Evolutionary conservation across 2,888 invertebrate genomes (phyloP).

Genomic region (Torymus auratus): DNA sequence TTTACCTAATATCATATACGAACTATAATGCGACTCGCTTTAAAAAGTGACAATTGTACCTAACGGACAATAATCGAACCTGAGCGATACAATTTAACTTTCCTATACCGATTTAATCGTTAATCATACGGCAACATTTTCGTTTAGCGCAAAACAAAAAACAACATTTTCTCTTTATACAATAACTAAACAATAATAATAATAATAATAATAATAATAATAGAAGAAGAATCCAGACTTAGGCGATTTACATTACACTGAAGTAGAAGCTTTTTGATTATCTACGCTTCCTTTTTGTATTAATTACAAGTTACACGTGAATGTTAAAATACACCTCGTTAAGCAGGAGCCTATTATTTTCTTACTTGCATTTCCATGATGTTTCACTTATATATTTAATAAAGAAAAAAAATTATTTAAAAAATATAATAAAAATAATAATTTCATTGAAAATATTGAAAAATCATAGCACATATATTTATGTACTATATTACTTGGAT

Average conservation of each 20-base stretch:
- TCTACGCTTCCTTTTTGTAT: slow-evolving; percentile 1
- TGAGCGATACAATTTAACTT: slow-evolving; percentile 57
- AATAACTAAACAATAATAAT: slow-evolving; percentile 55
- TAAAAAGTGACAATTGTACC: slow-evolving; percentile 52
- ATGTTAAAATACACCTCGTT: background rate
- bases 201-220: slow-evolving; percentile 38
- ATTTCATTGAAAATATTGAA: too few relatives aligned
- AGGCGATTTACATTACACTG: slow-evolving; percentile 29
- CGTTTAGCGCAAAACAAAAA: slow-evolving; percentile 53
- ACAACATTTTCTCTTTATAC: slow-evolving; percentile 56
- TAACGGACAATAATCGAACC: slow-evolving; percentile 52
- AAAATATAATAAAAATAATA: too few relatives aligned
- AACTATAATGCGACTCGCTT: slow-evolving; percentile 54
- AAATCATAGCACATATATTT: background rate
- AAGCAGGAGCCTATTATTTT: too few relatives aligned
- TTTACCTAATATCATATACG: slow-evolving; percentile 56
- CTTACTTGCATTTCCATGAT: too few relatives aligned
- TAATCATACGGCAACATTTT: slow-evolving; percentile 48
- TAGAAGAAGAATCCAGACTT: slow-evolving; percentile 27
- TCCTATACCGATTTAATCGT: slow-evolving; percentile 47
- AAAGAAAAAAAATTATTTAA: too few relatives aligned
- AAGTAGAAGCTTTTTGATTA: slow-evolving; percentile 51
- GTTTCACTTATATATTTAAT: too few relatives aligned
- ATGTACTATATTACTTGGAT: background rate
- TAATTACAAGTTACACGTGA: slow-evolving; percentile 11